Evolutionary conservation across 2,113 vertebrate species (phyloP).

Genomic region (Etia nguti): DNA sequence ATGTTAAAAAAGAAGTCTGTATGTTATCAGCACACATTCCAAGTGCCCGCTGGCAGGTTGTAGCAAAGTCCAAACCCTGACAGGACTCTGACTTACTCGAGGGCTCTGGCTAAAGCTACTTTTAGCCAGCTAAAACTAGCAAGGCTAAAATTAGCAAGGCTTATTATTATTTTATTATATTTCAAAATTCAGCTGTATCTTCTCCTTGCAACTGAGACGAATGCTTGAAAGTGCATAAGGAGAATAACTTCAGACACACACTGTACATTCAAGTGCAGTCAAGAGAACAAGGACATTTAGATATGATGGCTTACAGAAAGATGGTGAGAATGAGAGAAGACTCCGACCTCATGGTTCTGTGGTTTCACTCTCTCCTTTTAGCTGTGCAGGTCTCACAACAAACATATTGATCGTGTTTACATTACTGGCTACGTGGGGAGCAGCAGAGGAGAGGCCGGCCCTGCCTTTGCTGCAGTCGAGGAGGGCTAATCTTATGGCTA

Average conservation of each 20-base stretch:
- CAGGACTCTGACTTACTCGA: neutral
- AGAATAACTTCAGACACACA: neutral
- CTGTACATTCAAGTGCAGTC: neutral
- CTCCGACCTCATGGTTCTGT: slow-evolving; percentile 3
- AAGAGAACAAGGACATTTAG: neutral
- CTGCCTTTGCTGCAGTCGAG: slow-evolving; percentile 54
- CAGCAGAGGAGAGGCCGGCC: slow-evolving; percentile 46
- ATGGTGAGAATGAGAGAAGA: neutral
- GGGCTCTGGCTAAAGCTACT: neutral
- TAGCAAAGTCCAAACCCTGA: neutral
- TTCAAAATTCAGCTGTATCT: neutral
- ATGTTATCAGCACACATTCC: neutral
- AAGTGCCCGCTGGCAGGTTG: neutral
- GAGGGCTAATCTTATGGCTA: slow-evolving; percentile 50
- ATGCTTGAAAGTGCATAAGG: neutral
- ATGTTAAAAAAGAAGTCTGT: neutral
- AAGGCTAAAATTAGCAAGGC: neutral
- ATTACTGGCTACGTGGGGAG: slow-evolving; percentile 53
- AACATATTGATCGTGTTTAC: slow-evolving; percentile 73
- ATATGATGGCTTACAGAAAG: neutral
- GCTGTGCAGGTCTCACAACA: slow-evolving; percentile 50
- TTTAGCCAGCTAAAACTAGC: neutral
- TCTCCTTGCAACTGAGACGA: neutral
- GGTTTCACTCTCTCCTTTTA: slow-evolving; percentile 28
- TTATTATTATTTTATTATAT: neutral